These are phyloP conservation scores for Caenorhabditis sp. DNA, from an alignment of 2,888 invertebrate genomes.

Conservation along the genomic window DNA sequence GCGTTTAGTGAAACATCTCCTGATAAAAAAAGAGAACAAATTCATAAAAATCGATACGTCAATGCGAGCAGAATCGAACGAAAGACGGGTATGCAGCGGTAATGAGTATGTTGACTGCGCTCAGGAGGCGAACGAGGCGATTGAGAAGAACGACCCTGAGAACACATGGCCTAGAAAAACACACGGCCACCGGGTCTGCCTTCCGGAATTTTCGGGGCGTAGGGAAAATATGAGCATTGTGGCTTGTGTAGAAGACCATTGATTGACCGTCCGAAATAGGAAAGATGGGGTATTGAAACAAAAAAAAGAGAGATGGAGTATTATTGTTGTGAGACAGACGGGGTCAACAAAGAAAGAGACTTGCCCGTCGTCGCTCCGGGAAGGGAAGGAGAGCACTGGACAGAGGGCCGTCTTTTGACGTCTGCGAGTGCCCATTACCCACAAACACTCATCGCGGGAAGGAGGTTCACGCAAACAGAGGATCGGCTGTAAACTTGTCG, in stretches of 20 bases:
- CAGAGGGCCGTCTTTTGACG: slow-evolving; percentile 42
- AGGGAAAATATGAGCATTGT: not conserved
- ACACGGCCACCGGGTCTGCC: not conserved
- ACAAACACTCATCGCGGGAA: slow-evolving; percentile 16
- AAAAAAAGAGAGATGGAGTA: slow-evolving; percentile 31
- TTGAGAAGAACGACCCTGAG: slow-evolving; percentile 4
- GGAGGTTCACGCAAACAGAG: slow-evolving; percentile 61
- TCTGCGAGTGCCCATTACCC: slow-evolving; percentile 48
- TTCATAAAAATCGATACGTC: slow-evolving; percentile 20
- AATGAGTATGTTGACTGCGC: not conserved
- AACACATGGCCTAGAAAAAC: not conserved
- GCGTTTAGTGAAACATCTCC: too few species aligned
- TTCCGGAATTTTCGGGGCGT: not conserved
- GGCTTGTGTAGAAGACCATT: too few species aligned
- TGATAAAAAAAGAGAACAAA: too few species aligned
- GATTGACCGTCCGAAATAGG: not conserved
- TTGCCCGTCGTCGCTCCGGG: slow-evolving; percentile 33
- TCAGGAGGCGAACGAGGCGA: not conserved
- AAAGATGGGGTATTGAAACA: not conserved
- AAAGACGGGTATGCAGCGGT: not conserved
- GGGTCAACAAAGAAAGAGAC: slow-evolving; percentile 42
- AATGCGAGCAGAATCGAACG: slow-evolving; percentile 7
- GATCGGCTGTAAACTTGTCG: slow-evolving; percentile 61
- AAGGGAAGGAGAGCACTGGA: slow-evolving; percentile 41
- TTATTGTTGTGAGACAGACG: slow-evolving; percentile 59